phyloP scores from a whole-genome alignment of 1,140 invertebrate genomes.

The Cardiocondyla obscurior region DNA sequence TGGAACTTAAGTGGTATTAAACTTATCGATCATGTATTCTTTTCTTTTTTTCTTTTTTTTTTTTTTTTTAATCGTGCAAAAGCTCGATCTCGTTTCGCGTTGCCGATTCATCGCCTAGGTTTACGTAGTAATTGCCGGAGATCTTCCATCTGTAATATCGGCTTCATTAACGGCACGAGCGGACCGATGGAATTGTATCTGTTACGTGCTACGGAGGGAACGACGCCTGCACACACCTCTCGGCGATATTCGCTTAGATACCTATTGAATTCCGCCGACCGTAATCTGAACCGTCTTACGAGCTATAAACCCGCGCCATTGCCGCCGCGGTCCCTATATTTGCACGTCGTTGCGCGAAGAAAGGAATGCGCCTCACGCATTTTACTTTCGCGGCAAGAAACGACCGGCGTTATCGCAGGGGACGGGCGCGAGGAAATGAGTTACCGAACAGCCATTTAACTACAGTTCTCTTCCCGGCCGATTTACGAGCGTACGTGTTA shows the following conservation, averaged over 20 bases:
- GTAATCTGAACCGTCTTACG: conserved; percentile 28
- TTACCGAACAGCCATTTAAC: conserved; percentile 43
- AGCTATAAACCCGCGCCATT: conserved; percentile 32
- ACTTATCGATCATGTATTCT: conserved; percentile 11
- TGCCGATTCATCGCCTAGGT: background rate
- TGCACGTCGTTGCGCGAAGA: conserved; percentile 33
- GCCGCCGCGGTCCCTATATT: conserved; percentile 17
- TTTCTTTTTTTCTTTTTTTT: too few relatives aligned
- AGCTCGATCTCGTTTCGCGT: conserved; percentile 15
- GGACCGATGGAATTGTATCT: background rate
- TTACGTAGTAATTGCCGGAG: conserved; percentile 16
- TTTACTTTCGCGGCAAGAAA: conserved; percentile 15
- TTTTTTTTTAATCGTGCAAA: too few relatives aligned
- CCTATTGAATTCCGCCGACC: conserved; percentile 18
- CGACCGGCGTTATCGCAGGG: background rate
- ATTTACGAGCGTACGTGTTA: conserved; percentile 47
- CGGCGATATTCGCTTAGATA: conserved; percentile 5
- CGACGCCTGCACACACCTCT: background rate
- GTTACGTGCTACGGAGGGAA: background rate
- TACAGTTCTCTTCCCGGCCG: conserved; percentile 27
- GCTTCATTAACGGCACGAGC: conserved; percentile 17
- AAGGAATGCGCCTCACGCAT: background rate
- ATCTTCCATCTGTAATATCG: conserved; percentile 19
- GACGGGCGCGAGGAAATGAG: conserved; percentile 20
- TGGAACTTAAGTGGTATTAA: conserved; percentile 5